Evolutionary conservation across 2,888 invertebrate genomes (phyloP).

Genomic region (Troides helena): DNA sequence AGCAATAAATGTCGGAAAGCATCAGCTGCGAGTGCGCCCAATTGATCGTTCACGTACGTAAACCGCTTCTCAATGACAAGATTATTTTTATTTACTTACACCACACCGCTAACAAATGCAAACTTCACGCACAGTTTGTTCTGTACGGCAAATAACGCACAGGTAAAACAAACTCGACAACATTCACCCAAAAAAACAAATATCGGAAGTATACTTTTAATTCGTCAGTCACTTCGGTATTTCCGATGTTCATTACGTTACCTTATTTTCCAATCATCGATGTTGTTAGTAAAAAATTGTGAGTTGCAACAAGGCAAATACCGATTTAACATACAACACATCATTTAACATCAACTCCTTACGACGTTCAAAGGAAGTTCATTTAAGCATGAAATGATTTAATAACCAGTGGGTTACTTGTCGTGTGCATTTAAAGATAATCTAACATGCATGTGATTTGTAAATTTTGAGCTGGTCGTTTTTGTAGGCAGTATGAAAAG

Average conservation of each 20-base stretch:
- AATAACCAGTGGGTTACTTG: constrained; percentile 32
- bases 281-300: constrained; percentile 12
- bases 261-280: constrained; percentile 13
- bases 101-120: constrained; percentile 24
- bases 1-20: constrained; percentile 70
- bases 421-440: constrained; percentile 31
- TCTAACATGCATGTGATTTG: constrained; percentile 31
- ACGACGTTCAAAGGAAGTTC: constrained; percentile 31
- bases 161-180: constrained; percentile 9
- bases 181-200: constrained; percentile 17
- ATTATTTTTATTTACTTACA: constrained; percentile 33
- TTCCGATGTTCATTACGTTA: constrained; percentile 20
- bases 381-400: constrained; percentile 33
- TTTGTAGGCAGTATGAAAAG: constrained; percentile 37
- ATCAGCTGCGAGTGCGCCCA: constrained; percentile 69
- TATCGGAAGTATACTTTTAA: constrained; percentile 26
- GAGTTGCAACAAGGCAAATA: constrained; percentile 23
- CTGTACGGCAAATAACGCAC: constrained; percentile 17
- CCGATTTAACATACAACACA: constrained; percentile 32
- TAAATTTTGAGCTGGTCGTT: constrained; percentile 28
- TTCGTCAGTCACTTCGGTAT: constrained; percentile 13
- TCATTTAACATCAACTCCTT: constrained; percentile 29
- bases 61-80: constrained; percentile 33
- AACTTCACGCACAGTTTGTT: constrained; percentile 18
- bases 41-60: constrained; percentile 48